Conservation (phyloP, 2,797 vertebrate genomes). For the Garrulus glandarius region DNA sequence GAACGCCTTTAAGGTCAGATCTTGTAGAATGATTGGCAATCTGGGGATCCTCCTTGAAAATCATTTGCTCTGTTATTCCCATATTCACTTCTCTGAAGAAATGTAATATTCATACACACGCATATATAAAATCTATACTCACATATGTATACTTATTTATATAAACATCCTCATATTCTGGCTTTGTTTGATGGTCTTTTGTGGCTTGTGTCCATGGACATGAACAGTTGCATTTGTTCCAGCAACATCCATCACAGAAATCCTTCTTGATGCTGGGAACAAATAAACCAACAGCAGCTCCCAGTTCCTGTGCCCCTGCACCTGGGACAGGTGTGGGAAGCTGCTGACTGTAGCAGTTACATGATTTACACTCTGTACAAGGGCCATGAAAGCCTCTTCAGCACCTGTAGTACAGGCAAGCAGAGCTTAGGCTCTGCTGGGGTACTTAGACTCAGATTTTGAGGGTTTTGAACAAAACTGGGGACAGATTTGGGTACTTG, state of each 20-base stretch:
- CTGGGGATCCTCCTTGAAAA: not conserved
- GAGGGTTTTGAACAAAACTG: not conserved
- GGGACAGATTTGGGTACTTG: accelerated
- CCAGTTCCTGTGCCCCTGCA: not conserved
- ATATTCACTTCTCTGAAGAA: not conserved
- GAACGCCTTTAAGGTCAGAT: not conserved
- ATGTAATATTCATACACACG: too few species aligned
- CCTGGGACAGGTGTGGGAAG: not conserved
- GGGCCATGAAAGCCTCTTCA: not conserved
- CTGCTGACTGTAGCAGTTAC: not conserved
- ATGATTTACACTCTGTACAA: not conserved
- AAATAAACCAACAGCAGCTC: not conserved
- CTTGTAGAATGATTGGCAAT: not conserved
- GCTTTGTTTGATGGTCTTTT: not conserved
- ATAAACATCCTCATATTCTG: not conserved
- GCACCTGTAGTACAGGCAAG: not conserved
- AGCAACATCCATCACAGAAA: not conserved
- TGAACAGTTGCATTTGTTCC: not conserved
- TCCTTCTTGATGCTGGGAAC: not conserved
- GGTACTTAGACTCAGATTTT: not conserved
- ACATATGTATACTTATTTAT: not conserved
- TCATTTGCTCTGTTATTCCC: not conserved
- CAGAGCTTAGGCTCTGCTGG: not conserved
- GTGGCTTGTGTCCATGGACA: not conserved
- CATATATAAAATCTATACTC: not conserved